phyloP scores from a whole-genome alignment of 2,113 vertebrate genomes.

The Phyllostomus discolor region DNA sequence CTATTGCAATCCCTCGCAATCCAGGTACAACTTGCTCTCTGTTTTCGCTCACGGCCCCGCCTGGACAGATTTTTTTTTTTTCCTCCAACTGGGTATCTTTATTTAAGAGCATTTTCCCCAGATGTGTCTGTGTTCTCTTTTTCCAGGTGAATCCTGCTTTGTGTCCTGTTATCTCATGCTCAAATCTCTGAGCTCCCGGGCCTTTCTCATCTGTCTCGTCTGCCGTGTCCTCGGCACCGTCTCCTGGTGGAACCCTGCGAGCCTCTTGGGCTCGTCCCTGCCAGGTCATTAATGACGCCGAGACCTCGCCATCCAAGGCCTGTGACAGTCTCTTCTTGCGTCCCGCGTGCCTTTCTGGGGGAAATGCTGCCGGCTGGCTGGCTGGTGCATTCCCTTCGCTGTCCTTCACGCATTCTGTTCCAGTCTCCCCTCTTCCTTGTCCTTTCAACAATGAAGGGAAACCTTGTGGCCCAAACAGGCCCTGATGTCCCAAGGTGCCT shows the following conservation, averaged over 20 bases:
- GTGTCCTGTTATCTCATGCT: not conserved
- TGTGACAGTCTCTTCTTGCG: not conserved
- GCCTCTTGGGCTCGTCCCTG: not conserved
- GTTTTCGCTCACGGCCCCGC: not conserved
- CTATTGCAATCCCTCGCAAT: conserved; percentile 58
- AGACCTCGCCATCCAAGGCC: not conserved
- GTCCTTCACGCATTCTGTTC: not conserved
- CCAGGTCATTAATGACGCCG: not conserved
- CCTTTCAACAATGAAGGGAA: not conserved
- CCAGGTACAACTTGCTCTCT: not conserved
- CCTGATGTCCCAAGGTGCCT: not conserved
- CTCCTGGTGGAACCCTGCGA: not conserved
- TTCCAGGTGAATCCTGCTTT: not conserved
- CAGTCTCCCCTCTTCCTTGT: not conserved
- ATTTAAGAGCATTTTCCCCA: conserved; percentile 31
- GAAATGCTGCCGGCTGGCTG: not conserved
- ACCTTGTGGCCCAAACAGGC: not conserved
- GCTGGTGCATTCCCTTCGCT: not conserved
- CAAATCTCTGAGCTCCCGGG: not conserved
- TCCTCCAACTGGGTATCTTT: not conserved
- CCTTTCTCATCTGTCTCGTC: not conserved
- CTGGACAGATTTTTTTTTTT: not conserved
- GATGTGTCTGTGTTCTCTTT: not conserved
- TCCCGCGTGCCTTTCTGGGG: not conserved
- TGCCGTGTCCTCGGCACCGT: not conserved